A percentile compares a stretch with the other conserved stretches of the same genome.
phyloP scores from a whole-genome alignment of 2,113 vertebrate species.

The Cyanocitta stelleri region DNA sequence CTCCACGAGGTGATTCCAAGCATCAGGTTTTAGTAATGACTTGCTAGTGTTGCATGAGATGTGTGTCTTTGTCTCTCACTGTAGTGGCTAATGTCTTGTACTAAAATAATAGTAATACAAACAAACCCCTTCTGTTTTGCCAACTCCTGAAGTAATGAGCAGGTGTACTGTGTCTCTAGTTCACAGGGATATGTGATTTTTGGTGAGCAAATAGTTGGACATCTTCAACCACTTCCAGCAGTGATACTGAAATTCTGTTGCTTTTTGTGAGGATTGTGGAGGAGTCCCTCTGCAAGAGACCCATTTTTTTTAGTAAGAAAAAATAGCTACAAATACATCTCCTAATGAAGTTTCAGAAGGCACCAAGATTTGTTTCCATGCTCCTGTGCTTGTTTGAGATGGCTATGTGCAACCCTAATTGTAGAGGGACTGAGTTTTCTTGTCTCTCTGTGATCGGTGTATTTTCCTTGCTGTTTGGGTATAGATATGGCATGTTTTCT shows the following conservation, averaged over 20 bases:
- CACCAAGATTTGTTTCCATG: neutral
- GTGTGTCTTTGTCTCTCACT: neutral
- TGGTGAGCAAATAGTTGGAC: neutral
- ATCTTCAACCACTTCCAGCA: neutral
- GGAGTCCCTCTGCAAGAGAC: neutral
- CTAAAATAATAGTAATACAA: neutral
- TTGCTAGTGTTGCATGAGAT: neutral
- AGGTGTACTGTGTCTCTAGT: neutral
- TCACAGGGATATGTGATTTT: neutral
- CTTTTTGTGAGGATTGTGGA: neutral
- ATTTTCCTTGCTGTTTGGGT: neutral
- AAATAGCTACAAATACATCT: neutral
- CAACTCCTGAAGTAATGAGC: neutral
- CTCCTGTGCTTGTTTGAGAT: neutral
- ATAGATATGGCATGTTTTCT: neutral
- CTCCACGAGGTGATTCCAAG: fast-evolving
- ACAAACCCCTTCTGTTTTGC: neutral
- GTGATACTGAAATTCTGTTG: neutral
- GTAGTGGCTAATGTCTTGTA: neutral
- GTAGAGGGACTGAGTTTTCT: neutral
- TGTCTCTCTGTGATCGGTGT: neutral
- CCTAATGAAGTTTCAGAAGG: neutral
- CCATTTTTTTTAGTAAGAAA: neutral
- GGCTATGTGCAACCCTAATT: neutral
- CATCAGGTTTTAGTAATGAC: neutral